These are phyloP conservation scores for Dromaius novaehollandiae DNA, from an alignment of 2,113 vertebrate species.

Conservation along the genomic window DNA sequence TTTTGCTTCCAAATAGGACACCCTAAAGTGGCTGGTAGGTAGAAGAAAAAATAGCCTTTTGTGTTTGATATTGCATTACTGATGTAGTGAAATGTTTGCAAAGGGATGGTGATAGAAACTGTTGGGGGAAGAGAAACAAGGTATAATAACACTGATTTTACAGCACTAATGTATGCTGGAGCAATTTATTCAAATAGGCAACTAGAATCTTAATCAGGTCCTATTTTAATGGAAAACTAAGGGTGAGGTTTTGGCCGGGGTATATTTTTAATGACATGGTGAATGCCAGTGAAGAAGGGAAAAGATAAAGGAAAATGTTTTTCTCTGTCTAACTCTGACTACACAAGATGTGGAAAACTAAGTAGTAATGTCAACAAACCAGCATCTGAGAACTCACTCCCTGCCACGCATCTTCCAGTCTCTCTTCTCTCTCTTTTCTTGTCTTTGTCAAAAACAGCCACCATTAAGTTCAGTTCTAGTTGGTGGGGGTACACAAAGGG, in stretches of 20 bases:
- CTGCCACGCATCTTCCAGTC: background rate
- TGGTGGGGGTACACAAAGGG: background rate
- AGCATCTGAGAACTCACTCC: background rate
- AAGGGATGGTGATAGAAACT: background rate
- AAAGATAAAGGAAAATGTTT: background rate
- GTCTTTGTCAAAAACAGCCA: background rate
- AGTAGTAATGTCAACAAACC: background rate
- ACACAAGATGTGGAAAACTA: background rate
- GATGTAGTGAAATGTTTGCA: background rate
- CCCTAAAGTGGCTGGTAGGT: background rate
- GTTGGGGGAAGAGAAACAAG: background rate
- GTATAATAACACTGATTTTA: background rate
- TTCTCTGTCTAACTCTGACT: background rate
- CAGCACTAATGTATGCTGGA: background rate
- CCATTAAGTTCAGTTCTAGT: background rate
- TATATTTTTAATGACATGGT: background rate
- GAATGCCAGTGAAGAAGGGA: background rate
- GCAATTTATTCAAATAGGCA: background rate
- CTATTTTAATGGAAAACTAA: background rate
- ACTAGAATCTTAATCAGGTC: background rate
- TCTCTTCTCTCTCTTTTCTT: background rate
- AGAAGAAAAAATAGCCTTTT: background rate
- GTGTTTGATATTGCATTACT: background rate
- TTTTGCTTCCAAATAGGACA: background rate
- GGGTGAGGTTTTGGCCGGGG: background rate